Conservation (phyloP, 2,888 invertebrate genomes). For the Hydriomena furcata region DNA sequence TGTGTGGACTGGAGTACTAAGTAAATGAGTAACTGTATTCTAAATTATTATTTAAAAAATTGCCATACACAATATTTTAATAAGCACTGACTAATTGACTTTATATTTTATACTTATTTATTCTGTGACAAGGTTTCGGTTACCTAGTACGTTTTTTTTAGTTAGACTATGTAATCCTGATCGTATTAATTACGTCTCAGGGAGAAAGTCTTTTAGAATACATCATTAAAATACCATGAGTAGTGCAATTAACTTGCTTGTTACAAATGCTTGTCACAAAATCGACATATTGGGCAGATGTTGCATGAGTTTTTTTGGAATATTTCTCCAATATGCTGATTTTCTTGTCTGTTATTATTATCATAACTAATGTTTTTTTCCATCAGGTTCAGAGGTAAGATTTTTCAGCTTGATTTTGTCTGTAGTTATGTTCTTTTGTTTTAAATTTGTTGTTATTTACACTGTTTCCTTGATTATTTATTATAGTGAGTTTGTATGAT, state of each 20-base stretch:
- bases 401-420: slow-evolving; percentile 62
- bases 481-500: slow-evolving; percentile 11
- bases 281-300: slow-evolving; percentile 30
- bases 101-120: slow-evolving; percentile 10
- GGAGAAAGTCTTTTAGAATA: background rate
- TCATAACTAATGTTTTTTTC: slow-evolving; percentile 49
- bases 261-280: slow-evolving; percentile 36
- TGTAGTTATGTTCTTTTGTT: slow-evolving; percentile 51
- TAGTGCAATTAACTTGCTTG: slow-evolving; percentile 36
- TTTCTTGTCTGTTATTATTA: slow-evolving; percentile 24
- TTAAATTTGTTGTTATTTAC: slow-evolving; percentile 47
- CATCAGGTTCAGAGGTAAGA: slow-evolving; percentile 80
- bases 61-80: background rate
- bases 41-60: background rate
- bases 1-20: background rate
- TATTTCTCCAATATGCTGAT: slow-evolving; percentile 26
- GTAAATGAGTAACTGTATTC: background rate
- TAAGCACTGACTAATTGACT: background rate
- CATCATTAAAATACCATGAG: slow-evolving; percentile 9
- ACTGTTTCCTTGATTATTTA: slow-evolving; percentile 36
- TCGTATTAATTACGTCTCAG: background rate
- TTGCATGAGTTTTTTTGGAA: slow-evolving; percentile 16
- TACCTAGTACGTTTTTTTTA: slow-evolving; percentile 1
- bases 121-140: slow-evolving; percentile 1
- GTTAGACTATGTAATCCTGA: slow-evolving; percentile 4